Percentiles rank a stretch among this genome's conserved stretches.
Conservation (phyloP, 1,140 invertebrate genomes). For the Adelges cooleyi region DNA sequence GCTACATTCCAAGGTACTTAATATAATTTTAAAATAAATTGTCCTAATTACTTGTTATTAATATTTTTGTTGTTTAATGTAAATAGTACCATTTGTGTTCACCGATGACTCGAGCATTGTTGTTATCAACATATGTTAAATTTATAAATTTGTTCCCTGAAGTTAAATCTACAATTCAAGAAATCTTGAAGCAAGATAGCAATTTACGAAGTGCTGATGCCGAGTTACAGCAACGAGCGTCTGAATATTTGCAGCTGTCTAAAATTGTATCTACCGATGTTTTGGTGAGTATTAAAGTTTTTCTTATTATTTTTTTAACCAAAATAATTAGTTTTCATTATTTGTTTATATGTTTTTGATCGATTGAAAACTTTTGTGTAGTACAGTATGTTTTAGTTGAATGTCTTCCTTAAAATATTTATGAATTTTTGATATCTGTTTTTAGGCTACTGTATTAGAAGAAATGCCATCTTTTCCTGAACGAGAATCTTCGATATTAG, state of each 20-base stretch:
- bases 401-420: not conserved
- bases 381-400: not conserved
- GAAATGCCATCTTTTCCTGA: slow-evolving; percentile 99
- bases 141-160: slow-evolving; percentile 99
- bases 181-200: slow-evolving; percentile 90
- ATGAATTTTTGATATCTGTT: not conserved
- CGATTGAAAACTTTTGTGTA: no score
- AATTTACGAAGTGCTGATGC: slow-evolving; percentile 95
- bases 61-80: slow-evolving; percentile 30
- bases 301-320: not conserved
- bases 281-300: slow-evolving; percentile 47
- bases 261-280: slow-evolving; percentile 95
- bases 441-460: slow-evolving; percentile 87
- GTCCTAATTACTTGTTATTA: not conserved
- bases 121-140: slow-evolving; percentile 98
- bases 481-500: slow-evolving; percentile 93
- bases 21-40: not conserved
- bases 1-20: slow-evolving; percentile 77
- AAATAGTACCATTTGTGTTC: slow-evolving; percentile 89
- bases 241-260: slow-evolving; percentile 94
- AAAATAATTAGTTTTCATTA: no score
- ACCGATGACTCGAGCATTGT: slow-evolving; percentile 83
- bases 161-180: slow-evolving; percentile 92
- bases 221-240: slow-evolving; percentile 94
- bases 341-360: no score